A percentile compares a stretch with the other conserved stretches of the same genome.
phyloP scores from a whole-genome alignment of 1,140 invertebrate genomes.

The Pseudoatta argentina region DNA sequence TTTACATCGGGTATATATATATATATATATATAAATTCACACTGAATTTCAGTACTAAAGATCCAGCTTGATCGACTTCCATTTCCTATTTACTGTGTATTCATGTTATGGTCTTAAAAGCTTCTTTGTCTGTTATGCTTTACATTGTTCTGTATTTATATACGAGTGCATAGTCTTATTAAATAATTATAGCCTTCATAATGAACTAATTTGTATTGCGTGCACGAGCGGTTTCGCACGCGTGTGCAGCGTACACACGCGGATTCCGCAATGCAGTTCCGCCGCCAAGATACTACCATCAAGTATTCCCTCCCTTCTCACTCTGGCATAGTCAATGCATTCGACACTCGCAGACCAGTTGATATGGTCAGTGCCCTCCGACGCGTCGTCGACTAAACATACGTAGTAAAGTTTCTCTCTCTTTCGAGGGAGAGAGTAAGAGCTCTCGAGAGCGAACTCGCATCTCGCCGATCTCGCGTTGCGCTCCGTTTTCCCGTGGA shows the following conservation, averaged over 20 bases:
- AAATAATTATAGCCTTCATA: not conserved
- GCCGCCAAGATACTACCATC: conserved; percentile 49
- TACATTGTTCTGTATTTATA: not conserved
- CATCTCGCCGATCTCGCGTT: not conserved
- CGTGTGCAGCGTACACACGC: not conserved
- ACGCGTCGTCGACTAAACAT: conserved; percentile 55
- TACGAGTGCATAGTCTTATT: too few species aligned
- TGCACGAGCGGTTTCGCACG: not conserved
- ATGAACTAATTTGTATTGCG: not conserved
- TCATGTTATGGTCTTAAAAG: too few species aligned
- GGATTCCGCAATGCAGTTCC: not conserved
- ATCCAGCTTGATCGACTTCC: too few species aligned
- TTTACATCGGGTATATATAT: too few species aligned
- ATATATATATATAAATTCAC: too few species aligned
- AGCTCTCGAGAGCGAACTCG: not conserved
- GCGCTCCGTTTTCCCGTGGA: not conserved
- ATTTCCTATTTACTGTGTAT: too few species aligned
- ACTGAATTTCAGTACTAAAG: too few species aligned
- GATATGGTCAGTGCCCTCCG: conserved; percentile 73
- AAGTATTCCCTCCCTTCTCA: conserved; percentile 41
- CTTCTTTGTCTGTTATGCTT: too few species aligned
- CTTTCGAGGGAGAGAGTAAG: not conserved
- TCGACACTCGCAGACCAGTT: conserved; percentile 68
- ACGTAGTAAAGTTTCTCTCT: conserved; percentile 4
- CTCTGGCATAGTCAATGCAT: conserved; percentile 66